Evolutionary conservation across 1,140 invertebrate species (phyloP).

Genomic region (Drosophila ficusphila): DNA sequence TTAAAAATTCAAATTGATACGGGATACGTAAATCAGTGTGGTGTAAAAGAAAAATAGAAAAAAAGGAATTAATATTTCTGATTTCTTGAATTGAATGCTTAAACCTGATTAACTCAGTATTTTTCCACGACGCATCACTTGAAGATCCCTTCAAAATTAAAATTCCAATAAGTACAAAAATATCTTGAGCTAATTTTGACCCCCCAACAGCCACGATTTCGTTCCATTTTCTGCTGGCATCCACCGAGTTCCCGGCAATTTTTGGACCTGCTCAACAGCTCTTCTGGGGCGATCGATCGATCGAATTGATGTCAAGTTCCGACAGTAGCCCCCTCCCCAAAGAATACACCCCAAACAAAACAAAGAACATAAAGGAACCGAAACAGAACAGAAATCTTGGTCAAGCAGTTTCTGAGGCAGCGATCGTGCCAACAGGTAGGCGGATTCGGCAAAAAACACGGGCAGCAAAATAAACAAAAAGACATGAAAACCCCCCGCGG

Average conservation of each 20-base stretch:
- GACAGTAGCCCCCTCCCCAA: constrained; percentile 46
- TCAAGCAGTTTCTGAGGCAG: constrained; percentile 37
- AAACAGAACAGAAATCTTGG: constrained; percentile 45
- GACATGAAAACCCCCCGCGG: constrained; percentile 17
- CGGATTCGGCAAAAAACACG: constrained; percentile 29
- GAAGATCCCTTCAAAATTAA: background rate
- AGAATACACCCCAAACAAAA: constrained; percentile 36
- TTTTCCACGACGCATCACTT: background rate
- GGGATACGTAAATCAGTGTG: background rate
- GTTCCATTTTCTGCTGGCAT: background rate
- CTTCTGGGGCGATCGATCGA: constrained; percentile 17
- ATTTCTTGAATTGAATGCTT: too few relatives aligned
- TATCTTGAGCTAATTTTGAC: background rate
- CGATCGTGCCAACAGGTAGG: constrained; percentile 54
- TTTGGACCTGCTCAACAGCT: constrained; percentile 43
- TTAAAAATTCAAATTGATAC: background rate
- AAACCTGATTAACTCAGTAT: too few relatives aligned
- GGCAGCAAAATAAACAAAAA: constrained; percentile 15
- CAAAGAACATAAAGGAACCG: constrained; percentile 35
- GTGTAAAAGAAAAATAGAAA: background rate
- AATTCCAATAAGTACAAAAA: background rate
- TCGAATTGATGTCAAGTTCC: constrained; percentile 60
- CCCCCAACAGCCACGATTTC: background rate
- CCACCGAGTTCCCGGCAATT: background rate
- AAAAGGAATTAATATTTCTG: too few relatives aligned